Base-by-base conservation (phyloP, 2,888 invertebrate genomes). In the Acleris cristana region DNA sequence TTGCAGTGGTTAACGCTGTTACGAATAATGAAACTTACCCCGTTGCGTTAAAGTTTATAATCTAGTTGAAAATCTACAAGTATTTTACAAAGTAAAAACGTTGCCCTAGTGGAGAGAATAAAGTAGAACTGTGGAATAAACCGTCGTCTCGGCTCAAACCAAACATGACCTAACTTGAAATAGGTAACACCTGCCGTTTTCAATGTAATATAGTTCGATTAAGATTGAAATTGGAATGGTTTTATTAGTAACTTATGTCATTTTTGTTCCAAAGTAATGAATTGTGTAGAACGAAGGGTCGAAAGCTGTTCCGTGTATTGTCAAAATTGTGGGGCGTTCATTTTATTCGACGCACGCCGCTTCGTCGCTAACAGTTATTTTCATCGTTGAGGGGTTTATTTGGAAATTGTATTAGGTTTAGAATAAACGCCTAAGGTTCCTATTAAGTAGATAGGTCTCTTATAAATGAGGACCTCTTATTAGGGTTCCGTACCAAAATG, bases 281-380 rank as follows among this genome's bases (percentile, higher is more conserved):
- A 14, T 40, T 40, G 44, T 45, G 45, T 21, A 21, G 16, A 23
- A n/a, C 57, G 57, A 57, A 58, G 58, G 58, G 58, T 48, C 58
- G 58, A 58, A 58, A 58, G 58, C 58, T 58, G 70, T 64, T 48
- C 18, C 26, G 73, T 79, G 80, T 81, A 85, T 85, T 86, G 86
- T 87, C 79, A 79, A 83, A 87, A 85, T 85, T 84, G 87, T 79
- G 82, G 79, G 82, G 85, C 83, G 84, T 86, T 84, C 79, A 84
- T 86, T 40, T 40, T 88, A 88, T 86, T 86, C 82, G 80, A 82
- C 81, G 80, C 83, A 83, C 80, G 85, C 83, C 79, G 78, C 77
- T 82, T 80, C 79, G 76, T 79, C 76, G 76, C 80, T 79, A 77
- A 81, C 80, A 78, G 79, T 83, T 84, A 81, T 81, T 83, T 81